Conservation (phyloP, 2,113 vertebrate genomes). For the Chlamydotis undulata region DNA sequence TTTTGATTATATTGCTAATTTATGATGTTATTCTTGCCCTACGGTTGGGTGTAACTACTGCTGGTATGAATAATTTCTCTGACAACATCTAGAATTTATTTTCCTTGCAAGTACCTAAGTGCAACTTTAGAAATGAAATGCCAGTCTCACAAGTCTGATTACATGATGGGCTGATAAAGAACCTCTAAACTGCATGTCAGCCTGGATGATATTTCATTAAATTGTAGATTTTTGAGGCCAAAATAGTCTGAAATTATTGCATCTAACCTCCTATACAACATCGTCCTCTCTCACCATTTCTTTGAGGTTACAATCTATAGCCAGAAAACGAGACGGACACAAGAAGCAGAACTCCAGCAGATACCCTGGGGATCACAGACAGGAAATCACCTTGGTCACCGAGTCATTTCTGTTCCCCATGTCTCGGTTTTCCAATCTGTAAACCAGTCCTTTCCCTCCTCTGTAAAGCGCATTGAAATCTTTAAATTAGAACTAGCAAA, state of each 20-base stretch:
- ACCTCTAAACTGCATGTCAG: background rate
- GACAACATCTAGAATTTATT: background rate
- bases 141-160: background rate
- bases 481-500: accelerated
- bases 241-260: background rate
- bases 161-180: background rate
- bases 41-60: background rate
- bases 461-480: accelerated
- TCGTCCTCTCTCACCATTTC: background rate
- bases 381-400: background rate
- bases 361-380: background rate
- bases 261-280: background rate
- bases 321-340: background rate
- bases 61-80: background rate
- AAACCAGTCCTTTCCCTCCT: background rate
- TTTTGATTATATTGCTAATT: background rate
- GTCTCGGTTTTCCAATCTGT: accelerated
- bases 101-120: background rate
- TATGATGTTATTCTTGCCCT: background rate
- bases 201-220: background rate
- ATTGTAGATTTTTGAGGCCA: background rate
- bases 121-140: background rate
- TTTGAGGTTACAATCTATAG: background rate
- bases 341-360: background rate
- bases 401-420: accelerated